These are phyloP conservation scores for Drosophila ercepeae DNA, from an alignment of 1,140 invertebrate species.

Conservation along the genomic window DNA sequence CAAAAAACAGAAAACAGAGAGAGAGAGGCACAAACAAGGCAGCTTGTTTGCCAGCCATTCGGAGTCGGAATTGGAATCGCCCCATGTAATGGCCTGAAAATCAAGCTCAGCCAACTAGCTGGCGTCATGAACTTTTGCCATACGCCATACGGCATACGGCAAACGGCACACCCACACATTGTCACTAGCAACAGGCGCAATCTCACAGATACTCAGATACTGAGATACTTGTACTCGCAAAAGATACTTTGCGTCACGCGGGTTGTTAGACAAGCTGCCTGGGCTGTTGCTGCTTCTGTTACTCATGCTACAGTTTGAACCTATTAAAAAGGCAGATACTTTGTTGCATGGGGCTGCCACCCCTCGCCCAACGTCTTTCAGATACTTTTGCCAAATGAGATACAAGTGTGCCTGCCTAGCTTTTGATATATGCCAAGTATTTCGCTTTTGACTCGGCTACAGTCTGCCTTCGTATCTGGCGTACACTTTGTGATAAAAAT, in stretches of 20 bases:
- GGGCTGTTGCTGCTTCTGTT: slow-evolving; percentile 30
- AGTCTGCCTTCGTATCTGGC: neutral
- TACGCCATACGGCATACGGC: slow-evolving; percentile 5
- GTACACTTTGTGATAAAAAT: no score
- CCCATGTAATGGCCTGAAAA: slow-evolving; percentile 76
- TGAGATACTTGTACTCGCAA: slow-evolving; percentile 24
- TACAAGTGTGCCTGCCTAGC: slow-evolving; percentile 25
- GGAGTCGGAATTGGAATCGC: slow-evolving; percentile 12
- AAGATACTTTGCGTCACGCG: slow-evolving; percentile 67
- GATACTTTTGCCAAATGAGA: slow-evolving; percentile 50
- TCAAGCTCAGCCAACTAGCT: slow-evolving; percentile 54
- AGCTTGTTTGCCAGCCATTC: slow-evolving; percentile 32
- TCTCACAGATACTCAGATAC: slow-evolving; percentile 40
- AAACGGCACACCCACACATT: slow-evolving; percentile 44
- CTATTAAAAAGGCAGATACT: slow-evolving; percentile 70
- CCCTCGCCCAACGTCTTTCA: neutral
- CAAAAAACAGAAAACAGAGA: slow-evolving; percentile 27
- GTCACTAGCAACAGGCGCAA: slow-evolving; percentile 52
- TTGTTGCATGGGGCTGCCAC: slow-evolving; percentile 41
- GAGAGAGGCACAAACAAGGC: slow-evolving; percentile 33
- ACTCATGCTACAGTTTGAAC: slow-evolving; percentile 59
- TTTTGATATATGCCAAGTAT: slow-evolving; percentile 46
- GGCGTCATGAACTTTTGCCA: slow-evolving; percentile 74
- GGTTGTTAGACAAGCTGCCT: slow-evolving; percentile 56
- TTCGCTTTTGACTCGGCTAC: neutral